Base-by-base conservation (phyloP, 2,888 invertebrate species). In the Scaptomyza cyrtandrae region DNA sequence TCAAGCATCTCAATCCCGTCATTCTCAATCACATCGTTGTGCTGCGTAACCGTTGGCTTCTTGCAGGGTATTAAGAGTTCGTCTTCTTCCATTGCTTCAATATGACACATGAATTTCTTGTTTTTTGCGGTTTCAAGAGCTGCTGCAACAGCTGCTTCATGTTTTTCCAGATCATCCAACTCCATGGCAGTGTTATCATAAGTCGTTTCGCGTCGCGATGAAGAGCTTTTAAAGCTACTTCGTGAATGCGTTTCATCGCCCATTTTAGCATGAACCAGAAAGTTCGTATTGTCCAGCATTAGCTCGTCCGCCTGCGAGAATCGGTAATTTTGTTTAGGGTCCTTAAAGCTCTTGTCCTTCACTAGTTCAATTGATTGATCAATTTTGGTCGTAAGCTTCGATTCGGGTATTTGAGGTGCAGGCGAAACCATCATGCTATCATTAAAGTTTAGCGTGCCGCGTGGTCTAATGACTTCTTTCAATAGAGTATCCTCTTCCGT, bases 271-370 rank as follows among this genome's bases (percentile, higher is more conserved):
- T 80, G 75, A 0, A 76, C 78, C 13, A 88, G 55, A 53, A 90
- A 89, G 56, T 87, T 85, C 0, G 90, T 89, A 41, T 81, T 88
- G 29, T 90, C 78, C 31, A 90, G 72, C 75, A 86, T 73, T 3
- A 74, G 31, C 33, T 90, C 89, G 71, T 88, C 88, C 4, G 78
- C 84, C 58, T 88, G 81, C 0, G 84, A 88, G 53, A 76, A 69
- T 0, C 81, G 75, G 58, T 70, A 80, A 31, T 70, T 75, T 1
- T 14, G 50, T 19, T 75, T 75, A 7, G 31, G 11, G 5, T 50
- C 45, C 0, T 10, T 16, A 1, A 19, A 24, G 14, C 7, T 57
- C 24, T 43, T 71, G 2, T 14, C 16, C 10, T 27, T 37, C 14
- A 11, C 9, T 29, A 46, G 16, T 10, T 68, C 48, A 14, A 57